Conservation (phyloP, 1,140 invertebrate genomes). For the Polypedilum vanderplanki region DNA sequence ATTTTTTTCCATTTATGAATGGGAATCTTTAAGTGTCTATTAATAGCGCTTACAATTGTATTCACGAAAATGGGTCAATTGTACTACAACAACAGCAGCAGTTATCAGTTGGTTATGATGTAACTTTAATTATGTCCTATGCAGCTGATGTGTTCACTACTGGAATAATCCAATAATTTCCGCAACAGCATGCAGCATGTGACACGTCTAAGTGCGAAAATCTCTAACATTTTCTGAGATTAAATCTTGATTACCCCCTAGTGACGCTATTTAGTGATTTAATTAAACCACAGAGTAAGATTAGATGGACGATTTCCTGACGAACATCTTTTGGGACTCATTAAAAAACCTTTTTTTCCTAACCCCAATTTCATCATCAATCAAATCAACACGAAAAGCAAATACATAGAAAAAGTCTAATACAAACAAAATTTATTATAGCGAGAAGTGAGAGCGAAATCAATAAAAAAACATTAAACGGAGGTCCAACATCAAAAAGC, state of each 20-base stretch:
- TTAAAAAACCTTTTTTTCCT: neutral
- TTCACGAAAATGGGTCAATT: neutral
- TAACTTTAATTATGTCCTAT: constrained; percentile 6
- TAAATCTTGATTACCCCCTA: neutral
- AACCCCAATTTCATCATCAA: neutral
- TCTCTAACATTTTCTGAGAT: neutral
- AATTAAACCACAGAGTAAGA: neutral
- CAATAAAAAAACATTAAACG: neutral
- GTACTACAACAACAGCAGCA: neutral
- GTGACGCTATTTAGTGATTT: neutral
- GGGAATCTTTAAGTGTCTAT: neutral
- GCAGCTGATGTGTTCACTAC: neutral
- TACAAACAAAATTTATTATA: neutral
- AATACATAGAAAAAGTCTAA: neutral
- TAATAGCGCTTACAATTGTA: neutral
- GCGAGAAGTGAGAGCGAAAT: too few relatives aligned
- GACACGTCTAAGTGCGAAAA: too few relatives aligned
- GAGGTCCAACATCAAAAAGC: neutral
- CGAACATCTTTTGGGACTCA: neutral
- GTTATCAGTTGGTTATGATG: too few relatives aligned
- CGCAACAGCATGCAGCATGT: neutral
- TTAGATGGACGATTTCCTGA: neutral
- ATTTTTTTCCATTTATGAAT: too few relatives aligned
- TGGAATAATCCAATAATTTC: neutral
- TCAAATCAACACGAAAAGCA: neutral